Conservation (phyloP, 2,888 invertebrate genomes). For the Clunio marinus region DNA sequence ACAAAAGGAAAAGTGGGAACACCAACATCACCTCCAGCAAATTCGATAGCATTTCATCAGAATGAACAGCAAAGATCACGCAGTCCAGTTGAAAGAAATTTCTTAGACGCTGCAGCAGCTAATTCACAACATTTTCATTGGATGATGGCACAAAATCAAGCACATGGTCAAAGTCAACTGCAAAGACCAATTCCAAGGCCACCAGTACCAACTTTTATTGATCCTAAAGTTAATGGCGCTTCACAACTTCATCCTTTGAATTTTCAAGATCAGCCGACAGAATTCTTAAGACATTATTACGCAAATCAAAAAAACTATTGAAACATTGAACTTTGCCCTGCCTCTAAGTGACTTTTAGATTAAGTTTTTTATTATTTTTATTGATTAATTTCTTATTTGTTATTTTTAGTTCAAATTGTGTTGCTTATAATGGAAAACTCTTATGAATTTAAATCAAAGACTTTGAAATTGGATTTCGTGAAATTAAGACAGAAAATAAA, state of each 20-base stretch:
- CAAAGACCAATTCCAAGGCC: slow-evolving; percentile 11
- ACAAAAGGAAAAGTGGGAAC: not conserved
- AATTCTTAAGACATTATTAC: not conserved
- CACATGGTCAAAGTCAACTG: not conserved
- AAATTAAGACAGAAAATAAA: too few species aligned
- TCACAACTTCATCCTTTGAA: not conserved
- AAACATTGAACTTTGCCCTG: not conserved
- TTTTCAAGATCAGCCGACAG: not conserved
- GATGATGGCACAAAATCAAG: not conserved
- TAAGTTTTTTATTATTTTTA: too few species aligned
- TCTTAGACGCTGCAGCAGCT: not conserved
- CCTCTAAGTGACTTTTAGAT: too few species aligned
- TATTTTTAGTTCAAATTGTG: too few species aligned
- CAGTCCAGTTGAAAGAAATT: not conserved
- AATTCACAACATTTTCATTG: not conserved
- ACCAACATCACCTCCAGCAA: not conserved
- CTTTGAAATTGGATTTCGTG: too few species aligned
- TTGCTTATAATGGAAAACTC: too few species aligned
- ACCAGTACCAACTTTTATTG: slow-evolving; percentile 1
- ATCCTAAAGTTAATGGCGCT: not conserved
- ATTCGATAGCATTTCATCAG: not conserved
- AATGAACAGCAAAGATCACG: not conserved
- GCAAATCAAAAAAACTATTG: not conserved
- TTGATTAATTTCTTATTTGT: too few species aligned
- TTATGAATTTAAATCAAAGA: too few species aligned